Percentiles rank a stretch among this genome's conserved stretches.
phyloP scores from a whole-genome alignment of 2,113 vertebrate species.

The Chionodraco myersi region DNA sequence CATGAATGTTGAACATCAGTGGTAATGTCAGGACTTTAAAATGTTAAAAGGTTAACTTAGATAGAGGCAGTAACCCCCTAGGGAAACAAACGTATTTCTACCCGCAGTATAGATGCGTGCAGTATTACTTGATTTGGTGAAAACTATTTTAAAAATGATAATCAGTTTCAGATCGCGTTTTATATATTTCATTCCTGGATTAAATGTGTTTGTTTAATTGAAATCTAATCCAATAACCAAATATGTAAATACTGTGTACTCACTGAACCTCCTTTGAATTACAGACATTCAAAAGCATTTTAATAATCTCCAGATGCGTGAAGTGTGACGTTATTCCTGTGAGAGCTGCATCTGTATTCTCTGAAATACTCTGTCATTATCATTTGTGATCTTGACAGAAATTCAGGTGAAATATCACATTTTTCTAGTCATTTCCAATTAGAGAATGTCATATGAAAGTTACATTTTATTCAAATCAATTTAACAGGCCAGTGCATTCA shows the following conservation, averaged over 20 bases:
- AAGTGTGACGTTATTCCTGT: slow-evolving; percentile 13
- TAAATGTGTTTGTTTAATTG: background rate
- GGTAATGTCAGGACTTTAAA: background rate
- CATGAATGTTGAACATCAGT: background rate
- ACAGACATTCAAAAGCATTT: background rate
- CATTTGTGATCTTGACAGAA: slow-evolving; percentile 6
- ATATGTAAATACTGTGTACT: background rate
- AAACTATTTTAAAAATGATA: too few species aligned
- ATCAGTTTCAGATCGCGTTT: background rate
- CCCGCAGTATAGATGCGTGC: background rate
- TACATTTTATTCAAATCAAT: background rate
- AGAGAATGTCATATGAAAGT: background rate
- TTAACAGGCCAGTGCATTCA: background rate
- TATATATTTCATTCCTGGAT: background rate
- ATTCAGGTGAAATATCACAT: background rate
- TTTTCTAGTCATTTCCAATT: background rate
- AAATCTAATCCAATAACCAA: background rate
- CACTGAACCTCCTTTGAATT: slow-evolving; percentile 9
- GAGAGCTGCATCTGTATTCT: slow-evolving; percentile 29
- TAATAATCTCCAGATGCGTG: background rate
- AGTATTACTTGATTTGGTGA: too few species aligned
- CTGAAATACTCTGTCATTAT: slow-evolving; percentile 5
- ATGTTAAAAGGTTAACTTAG: background rate
- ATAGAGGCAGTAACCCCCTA: background rate
- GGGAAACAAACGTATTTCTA: background rate